A percentile compares a stretch with the other conserved stretches of the same genome.
Evolutionary conservation across 1,140 invertebrate species (phyloP).

Genomic region (Pseudomyrmex gracilis): DNA sequence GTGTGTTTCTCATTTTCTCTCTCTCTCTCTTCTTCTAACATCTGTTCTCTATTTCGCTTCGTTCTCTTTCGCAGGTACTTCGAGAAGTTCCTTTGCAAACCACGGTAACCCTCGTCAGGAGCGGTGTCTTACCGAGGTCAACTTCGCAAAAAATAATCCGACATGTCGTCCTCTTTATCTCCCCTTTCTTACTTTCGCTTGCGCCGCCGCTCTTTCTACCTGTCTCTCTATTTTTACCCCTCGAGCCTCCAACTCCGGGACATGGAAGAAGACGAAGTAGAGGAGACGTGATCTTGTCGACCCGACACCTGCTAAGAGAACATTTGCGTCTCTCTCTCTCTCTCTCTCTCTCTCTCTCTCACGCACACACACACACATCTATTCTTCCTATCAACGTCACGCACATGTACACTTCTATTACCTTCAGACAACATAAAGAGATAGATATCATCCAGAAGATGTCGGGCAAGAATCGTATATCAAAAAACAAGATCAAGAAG

Average conservation of each 20-base stretch:
- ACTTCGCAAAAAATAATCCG: slow-evolving; percentile 68
- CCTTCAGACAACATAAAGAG: not conserved
- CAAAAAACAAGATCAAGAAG: not conserved
- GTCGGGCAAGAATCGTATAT: not conserved
- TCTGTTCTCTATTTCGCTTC: not conserved
- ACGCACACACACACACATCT: no score
- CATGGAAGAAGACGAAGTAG: slow-evolving; percentile 52
- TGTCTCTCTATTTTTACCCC: not conserved
- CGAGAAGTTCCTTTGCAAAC: slow-evolving; percentile 38
- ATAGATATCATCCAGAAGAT: not conserved
- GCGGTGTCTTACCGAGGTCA: slow-evolving; percentile 67
- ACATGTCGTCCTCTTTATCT: slow-evolving; percentile 47
- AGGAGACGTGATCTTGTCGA: slow-evolving; percentile 28
- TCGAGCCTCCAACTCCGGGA: slow-evolving; percentile 13
- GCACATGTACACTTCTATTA: not conserved
- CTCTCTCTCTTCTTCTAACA: no score
- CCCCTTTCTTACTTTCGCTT: not conserved
- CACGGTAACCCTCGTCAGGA: slow-evolving; percentile 68
- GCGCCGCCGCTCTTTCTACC: not conserved
- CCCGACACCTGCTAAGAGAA: slow-evolving; percentile 23
- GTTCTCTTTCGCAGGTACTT: not conserved
- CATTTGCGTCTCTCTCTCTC: not conserved
- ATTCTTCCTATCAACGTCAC: no score
- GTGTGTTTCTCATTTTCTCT: no score
- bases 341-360: not conserved